Base-by-base conservation (phyloP, 2,888 invertebrate species). In the Gryllus longicercus region DNA sequence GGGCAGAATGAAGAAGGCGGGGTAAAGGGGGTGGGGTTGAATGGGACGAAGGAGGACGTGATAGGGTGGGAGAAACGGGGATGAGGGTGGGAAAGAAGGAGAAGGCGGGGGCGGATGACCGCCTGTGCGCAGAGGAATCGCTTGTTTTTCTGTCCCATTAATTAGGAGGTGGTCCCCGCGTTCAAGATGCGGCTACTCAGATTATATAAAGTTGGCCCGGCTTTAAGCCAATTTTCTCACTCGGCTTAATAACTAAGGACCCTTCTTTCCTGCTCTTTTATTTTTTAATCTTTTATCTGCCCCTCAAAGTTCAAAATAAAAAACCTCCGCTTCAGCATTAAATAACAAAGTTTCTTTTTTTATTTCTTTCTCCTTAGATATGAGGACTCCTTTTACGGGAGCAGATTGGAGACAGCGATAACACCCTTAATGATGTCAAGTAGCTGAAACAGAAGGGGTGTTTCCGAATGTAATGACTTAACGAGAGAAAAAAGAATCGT, bases 101-200 rank as follows among this genome's bases (percentile, higher is more conserved):
- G 63, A n/a, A 14, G 63, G 14, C n/a, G 63, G 14, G 14, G 63
- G 63, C n/a, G 63, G n/a, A 38, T 38, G 14, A 63, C 14, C n/a
- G 63, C 16, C n/a, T 14, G 16, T 11, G n/a, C 63, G n/a, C n/a
- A n/a, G n/a, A 63, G 63, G 63, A 63, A 63, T 63, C 63, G 63
- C 63, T 63, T 63, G 16, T 63, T 63, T 63, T 63, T 63, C 63
- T 63, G 63, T 63, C 63, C 63, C 63, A 63, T 63, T 63, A 63
- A 63, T 63, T 63, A 63, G 63, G 63, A 63, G 63, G 63, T 63
- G 63, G 63, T 63, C 63, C n/a, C 63, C 63, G 63, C 63, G 63
- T 63, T 63, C 63, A 63, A 63, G 63, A 63, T 63, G 63, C 63
- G 63, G 63, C 16, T n/a, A n/a, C 16, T 63, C 63, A 63, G 63